Conservation (phyloP, 2,888 invertebrate genomes). For the Pandemis cinnamomeana region DNA sequence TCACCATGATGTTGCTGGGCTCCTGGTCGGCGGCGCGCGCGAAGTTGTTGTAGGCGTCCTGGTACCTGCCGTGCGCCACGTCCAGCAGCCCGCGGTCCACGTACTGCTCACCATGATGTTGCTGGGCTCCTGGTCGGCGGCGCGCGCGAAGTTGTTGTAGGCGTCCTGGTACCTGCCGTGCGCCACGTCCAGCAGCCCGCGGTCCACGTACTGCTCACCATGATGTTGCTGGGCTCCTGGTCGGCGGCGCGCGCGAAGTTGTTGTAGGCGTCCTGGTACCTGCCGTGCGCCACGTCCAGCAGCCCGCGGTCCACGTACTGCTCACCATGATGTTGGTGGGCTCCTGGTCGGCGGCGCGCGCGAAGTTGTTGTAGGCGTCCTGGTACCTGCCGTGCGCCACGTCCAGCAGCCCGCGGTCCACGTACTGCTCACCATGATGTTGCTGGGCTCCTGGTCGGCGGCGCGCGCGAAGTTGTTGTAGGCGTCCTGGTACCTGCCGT, state of each 20-base stretch:
- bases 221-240: slow-evolving; percentile 92
- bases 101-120: slow-evolving; percentile 92
- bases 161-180: slow-evolving; percentile 94
- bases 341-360: slow-evolving; percentile 90
- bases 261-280: slow-evolving; percentile 92
- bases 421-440: slow-evolving; percentile 91
- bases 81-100: slow-evolving; percentile 92
- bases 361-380: slow-evolving; percentile 92
- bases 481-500: slow-evolving; percentile 94
- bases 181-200: slow-evolving; percentile 92
- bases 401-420: slow-evolving; percentile 91
- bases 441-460: slow-evolving; percentile 90
- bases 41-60: slow-evolving; percentile 92
- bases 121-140: slow-evolving; percentile 90
- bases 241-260: slow-evolving; percentile 91
- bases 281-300: slow-evolving; percentile 92
- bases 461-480: slow-evolving; percentile 92
- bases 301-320: slow-evolving; percentile 91
- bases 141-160: slow-evolving; percentile 91
- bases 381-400: slow-evolving; percentile 94
- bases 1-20: slow-evolving; percentile 93
- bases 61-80: slow-evolving; percentile 93
- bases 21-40: slow-evolving; percentile 91
- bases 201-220: slow-evolving; percentile 90
- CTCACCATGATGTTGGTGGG: slow-evolving; percentile 93